Conservation (phyloP, 2,888 invertebrate genomes). For the Apomyelois bistriatella region DNA sequence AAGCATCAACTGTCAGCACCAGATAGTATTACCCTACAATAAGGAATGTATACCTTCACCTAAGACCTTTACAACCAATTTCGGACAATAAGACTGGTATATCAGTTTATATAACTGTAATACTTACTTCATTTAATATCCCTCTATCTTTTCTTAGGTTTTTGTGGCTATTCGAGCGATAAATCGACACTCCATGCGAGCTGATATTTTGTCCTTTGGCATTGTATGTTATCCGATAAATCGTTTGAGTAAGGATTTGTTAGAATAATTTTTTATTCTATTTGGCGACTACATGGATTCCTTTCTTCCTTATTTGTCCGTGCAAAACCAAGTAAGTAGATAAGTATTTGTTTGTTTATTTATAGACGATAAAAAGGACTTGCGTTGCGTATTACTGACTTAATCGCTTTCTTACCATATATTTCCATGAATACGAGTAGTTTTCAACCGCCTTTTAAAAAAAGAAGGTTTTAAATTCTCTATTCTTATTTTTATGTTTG, state of each 20-base stretch:
- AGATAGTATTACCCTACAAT: too few relatives aligned
- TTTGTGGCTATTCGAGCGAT: not conserved
- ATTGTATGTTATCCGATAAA: not conserved
- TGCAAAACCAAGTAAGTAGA: too few relatives aligned
- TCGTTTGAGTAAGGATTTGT: slow-evolving; percentile 5
- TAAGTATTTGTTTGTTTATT: too few relatives aligned
- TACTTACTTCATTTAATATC: not conserved
- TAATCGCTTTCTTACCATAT: too few relatives aligned
- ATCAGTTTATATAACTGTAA: not conserved
- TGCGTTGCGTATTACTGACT: too few relatives aligned
- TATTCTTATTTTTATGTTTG: too few relatives aligned
- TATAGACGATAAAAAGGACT: too few relatives aligned
- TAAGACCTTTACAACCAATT: not conserved
- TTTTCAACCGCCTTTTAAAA: too few relatives aligned
- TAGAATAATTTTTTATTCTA: not conserved
- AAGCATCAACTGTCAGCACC: too few relatives aligned
- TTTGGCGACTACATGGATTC: not conserved
- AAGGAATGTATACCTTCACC: too few relatives aligned
- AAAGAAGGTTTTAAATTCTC: too few relatives aligned
- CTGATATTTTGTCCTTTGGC: slow-evolving; percentile 4
- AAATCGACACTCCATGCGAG: slow-evolving; percentile 3
- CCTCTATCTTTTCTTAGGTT: not conserved
- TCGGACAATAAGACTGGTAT: not conserved
- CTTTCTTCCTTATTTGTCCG: not conserved
- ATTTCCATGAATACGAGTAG: too few relatives aligned